Base-by-base conservation (phyloP, 2,113 vertebrate genomes). In the Suricata suricatta region DNA sequence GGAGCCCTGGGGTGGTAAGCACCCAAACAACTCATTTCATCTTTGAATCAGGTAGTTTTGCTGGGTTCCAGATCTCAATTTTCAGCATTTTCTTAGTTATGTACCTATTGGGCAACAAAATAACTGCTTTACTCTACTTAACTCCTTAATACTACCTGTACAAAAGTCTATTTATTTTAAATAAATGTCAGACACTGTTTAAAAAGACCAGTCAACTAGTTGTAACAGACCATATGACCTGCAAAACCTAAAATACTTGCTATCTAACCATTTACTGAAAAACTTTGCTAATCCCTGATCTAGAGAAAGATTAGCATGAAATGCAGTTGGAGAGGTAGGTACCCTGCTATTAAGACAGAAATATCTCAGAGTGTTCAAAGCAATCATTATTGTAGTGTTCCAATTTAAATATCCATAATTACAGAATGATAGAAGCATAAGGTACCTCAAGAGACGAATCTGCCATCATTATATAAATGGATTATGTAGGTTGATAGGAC, bases 401-500 rank as follows among this genome's bases (percentile, higher is more conserved):
- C 66, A 88, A 86, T 92, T 63, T 85, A 52, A 88, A 97, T 92
- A 93, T 96, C 44, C 68, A 74, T 92, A 97, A 97, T 93, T 88
- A 96, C 35, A 79, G 33, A 87, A 77, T 86, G 54, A 92, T 83
- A 93, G 89, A 90, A 93, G 54, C 64, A 91, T 57, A 95, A 96
- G 38, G 66, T 79, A 83, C 72, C 93, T 63, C 83, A 44, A 85
- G 93, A 97, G 94, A 97, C 60, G 95, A 96, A 89, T 97, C 44
- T 96, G 52, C 66, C 68, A 86, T 97, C 79, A 54, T 94, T 97
- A 95, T 21, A 92, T 60, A 88, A 96, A 86, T 93, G 96, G 81
- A 96, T 97, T 96, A 96, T 82, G n/a, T 31, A 82, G 79, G 44
- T 82, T 86, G 83, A 83, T 95, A 96, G 82, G 41, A 95, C n/a